Conservation (phyloP, 2,113 vertebrate genomes). For the Sapayoa aenigma region DNA sequence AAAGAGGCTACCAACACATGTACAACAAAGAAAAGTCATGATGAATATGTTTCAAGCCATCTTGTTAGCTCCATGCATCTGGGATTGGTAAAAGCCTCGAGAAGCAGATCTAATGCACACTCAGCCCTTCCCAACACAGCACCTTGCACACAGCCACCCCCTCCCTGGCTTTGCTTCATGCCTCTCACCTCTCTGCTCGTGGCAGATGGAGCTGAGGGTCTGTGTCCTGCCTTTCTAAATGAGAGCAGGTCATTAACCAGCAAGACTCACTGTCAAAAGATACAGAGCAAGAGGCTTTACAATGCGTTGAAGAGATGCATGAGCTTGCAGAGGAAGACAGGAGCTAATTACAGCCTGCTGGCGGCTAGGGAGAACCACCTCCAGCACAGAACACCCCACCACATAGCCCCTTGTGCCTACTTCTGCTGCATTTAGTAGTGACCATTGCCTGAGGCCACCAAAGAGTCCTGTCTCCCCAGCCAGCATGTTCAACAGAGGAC, state of each 20-base stretch:
- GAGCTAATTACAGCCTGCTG: not conserved
- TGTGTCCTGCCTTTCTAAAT: not conserved
- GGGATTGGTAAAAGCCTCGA: constrained; percentile 32
- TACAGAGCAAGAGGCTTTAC: not conserved
- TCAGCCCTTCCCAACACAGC: not conserved
- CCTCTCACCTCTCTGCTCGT: not conserved
- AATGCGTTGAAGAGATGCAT: not conserved
- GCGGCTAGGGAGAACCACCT: not conserved
- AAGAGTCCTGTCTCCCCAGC: not conserved
- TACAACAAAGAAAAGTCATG: not conserved
- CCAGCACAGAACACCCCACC: not conserved
- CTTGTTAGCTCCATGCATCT: not conserved
- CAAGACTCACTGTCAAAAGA: not conserved
- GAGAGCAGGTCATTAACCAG: not conserved
- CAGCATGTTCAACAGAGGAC: not conserved
- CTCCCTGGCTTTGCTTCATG: not conserved
- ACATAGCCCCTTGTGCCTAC: accelerated
- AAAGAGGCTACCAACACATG: not conserved
- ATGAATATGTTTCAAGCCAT: not conserved
- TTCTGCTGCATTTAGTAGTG: not conserved
- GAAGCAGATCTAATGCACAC: not conserved
- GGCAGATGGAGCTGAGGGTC: not conserved
- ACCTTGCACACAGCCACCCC: not conserved
- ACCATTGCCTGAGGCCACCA: not conserved
- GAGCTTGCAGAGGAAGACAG: not conserved